Evolutionary conservation across 2,888 invertebrate species (phyloP), one percentile per base, ranked within the genome.

Genomic region (Thereva unica): DNA sequence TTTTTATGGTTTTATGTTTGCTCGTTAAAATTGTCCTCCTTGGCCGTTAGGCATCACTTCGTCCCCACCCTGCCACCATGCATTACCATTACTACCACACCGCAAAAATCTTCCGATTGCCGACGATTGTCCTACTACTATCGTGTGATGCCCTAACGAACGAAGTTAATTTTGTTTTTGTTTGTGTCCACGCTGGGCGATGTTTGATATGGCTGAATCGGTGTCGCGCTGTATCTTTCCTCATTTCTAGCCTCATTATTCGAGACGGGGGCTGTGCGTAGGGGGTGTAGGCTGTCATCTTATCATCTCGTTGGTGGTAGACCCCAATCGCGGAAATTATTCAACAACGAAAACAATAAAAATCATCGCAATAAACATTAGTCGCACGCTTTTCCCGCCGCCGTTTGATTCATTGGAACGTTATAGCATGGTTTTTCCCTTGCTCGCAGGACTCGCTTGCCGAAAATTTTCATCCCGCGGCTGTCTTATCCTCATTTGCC

Each of bases 331-430:
- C 52, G 6, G 12, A 64, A 53, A 53, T 53, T 53, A 64, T 64
- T 53, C 53, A 41, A 53, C n/a, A 42, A 53, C 42, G 37, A 35
- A 53, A 54, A 41, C 64, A 53, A 64, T 64, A 54, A 64, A 64
- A 64, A 45, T 53, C 53, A 64, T 53, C 38, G 52, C 53, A 64
- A 41, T 64, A 64, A 53, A 64, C 64, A 64, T 64, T 64, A 64
- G 64, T 64, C 37, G 64, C 53, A 64, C 64, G 53, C 64, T 64
- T 53, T 41, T 50, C 61, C 61, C n/a, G 37, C 34, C 41, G 50
- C 34, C 41, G 50, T 61, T 61, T 47, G 50, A 61, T 61, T 61
- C 61, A 61, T 61, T 40, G 38, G 50, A 49, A 50, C 50, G 61
- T 41, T 23, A 23, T 23, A 23, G 23, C 23, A 23, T 23, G 23